phyloP scores from a whole-genome alignment of 2,888 invertebrate genomes.

The Rhimphoctona megacephalus region DNA sequence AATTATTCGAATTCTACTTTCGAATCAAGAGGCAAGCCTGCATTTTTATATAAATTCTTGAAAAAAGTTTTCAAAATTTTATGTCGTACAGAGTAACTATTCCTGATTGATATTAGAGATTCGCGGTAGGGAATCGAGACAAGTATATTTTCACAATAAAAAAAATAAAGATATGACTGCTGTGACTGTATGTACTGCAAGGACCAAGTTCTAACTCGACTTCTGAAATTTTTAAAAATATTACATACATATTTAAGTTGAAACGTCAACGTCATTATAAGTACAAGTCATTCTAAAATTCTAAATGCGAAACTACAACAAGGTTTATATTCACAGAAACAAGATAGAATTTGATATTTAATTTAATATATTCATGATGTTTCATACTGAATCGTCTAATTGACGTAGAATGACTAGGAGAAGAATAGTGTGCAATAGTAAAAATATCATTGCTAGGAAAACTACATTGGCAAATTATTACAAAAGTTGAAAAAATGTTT shows the following conservation, averaged over 20 bases:
- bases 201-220: too few relatives aligned
- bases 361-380: too few relatives aligned
- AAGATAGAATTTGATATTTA: too few relatives aligned
- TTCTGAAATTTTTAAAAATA: background rate
- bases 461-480: too few relatives aligned
- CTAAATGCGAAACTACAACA: too few relatives aligned
- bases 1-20: background rate
- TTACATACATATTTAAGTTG: background rate
- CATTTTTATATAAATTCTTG: background rate
- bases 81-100: background rate
- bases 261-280: slow-evolving; percentile 2
- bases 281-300: background rate
- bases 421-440: background rate
- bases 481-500: too few relatives aligned
- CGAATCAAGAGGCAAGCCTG: background rate
- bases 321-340: background rate
- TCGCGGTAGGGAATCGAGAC: too few relatives aligned
- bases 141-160: too few relatives aligned
- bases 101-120: background rate
- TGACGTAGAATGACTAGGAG: background rate
- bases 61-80: background rate
- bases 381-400: background rate
- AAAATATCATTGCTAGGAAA: background rate
- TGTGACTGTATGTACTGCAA: too few relatives aligned
- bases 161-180: too few relatives aligned